Evolutionary conservation across 1,140 invertebrate species (phyloP).

Genomic region (Eufriesea mexicana): DNA sequence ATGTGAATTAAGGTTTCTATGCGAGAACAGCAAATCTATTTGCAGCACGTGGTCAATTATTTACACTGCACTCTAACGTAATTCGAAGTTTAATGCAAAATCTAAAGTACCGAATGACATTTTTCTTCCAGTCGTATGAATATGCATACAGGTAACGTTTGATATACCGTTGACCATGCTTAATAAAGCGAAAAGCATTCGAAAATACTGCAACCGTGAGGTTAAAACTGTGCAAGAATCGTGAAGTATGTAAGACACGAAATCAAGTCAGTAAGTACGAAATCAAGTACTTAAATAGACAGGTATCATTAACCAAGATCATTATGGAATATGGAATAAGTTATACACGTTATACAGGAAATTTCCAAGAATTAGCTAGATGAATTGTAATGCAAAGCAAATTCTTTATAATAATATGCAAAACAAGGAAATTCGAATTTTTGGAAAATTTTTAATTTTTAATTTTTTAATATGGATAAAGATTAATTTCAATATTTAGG

Average conservation of each 20-base stretch:
- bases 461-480: no score
- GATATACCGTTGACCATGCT: neutral
- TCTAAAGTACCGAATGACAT: constrained; percentile 6
- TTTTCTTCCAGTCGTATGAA: neutral
- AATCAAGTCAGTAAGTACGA: no score
- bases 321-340: neutral
- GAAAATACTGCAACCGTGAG: neutral
- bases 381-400: no score
- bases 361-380: neutral
- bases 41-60: neutral
- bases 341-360: neutral
- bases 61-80: neutral
- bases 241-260: neutral
- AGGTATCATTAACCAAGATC: neutral
- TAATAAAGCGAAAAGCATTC: neutral
- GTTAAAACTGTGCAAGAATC: neutral
- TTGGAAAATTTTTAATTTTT: no score
- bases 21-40: neutral
- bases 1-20: neutral
- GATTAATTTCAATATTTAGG: no score
- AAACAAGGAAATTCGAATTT: no score
- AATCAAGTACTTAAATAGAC: neutral
- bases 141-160: neutral
- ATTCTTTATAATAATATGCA: no score
- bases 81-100: constrained; percentile 17